phyloP scores from a whole-genome alignment of 2,797 vertebrate genomes.

The Tiaroga cobitis region DNA sequence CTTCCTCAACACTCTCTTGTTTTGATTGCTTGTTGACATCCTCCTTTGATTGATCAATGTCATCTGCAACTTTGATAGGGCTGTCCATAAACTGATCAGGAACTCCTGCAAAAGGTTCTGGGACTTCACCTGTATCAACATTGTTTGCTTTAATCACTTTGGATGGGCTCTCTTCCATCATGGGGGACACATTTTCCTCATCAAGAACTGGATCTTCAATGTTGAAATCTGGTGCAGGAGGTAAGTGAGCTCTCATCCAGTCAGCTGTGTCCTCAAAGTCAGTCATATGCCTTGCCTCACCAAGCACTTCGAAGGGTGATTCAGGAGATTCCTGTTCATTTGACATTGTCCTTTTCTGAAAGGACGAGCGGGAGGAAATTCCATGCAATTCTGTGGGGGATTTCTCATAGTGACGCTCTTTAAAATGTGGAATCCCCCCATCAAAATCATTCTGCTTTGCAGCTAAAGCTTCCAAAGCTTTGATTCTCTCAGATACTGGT shows the following conservation, averaged over 20 bases:
- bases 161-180: slow-evolving; percentile 44
- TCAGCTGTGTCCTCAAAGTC: slow-evolving; percentile 85
- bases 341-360: slow-evolving; percentile 67
- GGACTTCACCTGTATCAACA: slow-evolving; percentile 53
- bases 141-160: slow-evolving; percentile 61
- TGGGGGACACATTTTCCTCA: slow-evolving; percentile 57
- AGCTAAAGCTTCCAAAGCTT: slow-evolving; percentile 78
- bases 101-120: slow-evolving; percentile 68
- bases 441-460: slow-evolving; percentile 78
- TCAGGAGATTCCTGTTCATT: slow-evolving; percentile 82
- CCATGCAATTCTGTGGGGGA: slow-evolving; percentile 63
- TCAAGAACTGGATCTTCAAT: slow-evolving; percentile 60
- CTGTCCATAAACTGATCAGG: slow-evolving; percentile 78
- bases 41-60: slow-evolving; percentile 40
- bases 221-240: slow-evolving; percentile 77
- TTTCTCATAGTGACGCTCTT: slow-evolving; percentile 78
- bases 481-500: slow-evolving; percentile 81
- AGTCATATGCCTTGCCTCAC: slow-evolving; percentile 74
- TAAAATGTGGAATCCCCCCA: slow-evolving; percentile 72
- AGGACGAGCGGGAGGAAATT: slow-evolving; percentile 41
- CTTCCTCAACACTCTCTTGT: slow-evolving; percentile 69
- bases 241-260: slow-evolving; percentile 81
- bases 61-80: slow-evolving; percentile 61
- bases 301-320: slow-evolving; percentile 89
- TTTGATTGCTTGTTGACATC: slow-evolving; percentile 62